These are phyloP conservation scores for Scolopax mira DNA, from an alignment of 2,113 vertebrate genomes.

Conservation along the genomic window DNA sequence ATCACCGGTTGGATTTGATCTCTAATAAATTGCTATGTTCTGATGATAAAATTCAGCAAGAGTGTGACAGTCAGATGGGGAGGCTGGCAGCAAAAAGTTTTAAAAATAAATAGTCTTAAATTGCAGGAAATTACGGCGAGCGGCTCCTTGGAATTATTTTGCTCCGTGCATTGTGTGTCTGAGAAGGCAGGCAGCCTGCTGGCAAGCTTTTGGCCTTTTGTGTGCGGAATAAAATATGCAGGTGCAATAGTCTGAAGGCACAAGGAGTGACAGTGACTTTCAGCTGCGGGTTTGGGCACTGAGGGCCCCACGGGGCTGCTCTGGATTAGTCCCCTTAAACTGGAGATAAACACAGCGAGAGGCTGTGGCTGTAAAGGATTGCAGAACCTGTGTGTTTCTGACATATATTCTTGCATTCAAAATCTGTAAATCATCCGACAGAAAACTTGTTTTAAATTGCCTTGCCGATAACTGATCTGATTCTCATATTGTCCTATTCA, in stretches of 20 bases:
- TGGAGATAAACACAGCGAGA: neutral
- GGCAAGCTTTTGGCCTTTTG: conserved; percentile 48
- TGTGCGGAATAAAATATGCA: conserved; percentile 6
- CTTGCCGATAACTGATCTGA: neutral
- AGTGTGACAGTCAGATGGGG: conserved; percentile 46
- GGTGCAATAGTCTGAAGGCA: neutral
- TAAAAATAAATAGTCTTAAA: conserved; percentile 67
- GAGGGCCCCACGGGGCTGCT: neutral
- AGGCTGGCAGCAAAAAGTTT: conserved; percentile 51
- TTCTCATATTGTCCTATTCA: neutral
- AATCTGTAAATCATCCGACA: neutral
- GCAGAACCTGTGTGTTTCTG: neutral
- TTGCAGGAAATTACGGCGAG: conserved; percentile 56
- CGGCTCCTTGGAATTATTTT: conserved; percentile 30
- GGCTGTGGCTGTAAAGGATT: neutral
- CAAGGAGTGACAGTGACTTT: neutral
- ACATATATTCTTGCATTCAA: neutral
- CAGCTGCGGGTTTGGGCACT: neutral
- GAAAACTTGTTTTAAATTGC: neutral
- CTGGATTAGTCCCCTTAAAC: neutral
- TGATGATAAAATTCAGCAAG: conserved; percentile 41
- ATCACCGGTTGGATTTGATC: conserved; percentile 55
- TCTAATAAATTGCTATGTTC: conserved; percentile 66
- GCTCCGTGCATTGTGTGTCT: neutral
- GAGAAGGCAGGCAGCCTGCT: conserved; percentile 37